Base-by-base conservation (phyloP, 2,113 vertebrate species). In the Reinhardtius hippoglossoides region DNA sequence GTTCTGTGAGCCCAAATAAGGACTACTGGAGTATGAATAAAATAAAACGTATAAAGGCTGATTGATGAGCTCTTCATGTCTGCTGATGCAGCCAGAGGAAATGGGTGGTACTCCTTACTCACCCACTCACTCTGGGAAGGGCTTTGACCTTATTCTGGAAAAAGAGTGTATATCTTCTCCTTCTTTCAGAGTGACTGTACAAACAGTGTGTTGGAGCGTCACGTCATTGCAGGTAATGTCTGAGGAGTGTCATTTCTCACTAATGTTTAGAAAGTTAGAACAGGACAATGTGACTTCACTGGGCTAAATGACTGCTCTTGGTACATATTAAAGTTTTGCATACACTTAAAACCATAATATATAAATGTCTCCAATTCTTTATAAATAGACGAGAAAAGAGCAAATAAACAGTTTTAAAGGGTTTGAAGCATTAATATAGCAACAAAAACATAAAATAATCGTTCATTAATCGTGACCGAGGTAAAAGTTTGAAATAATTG, bases 1-100 rank as follows among this genome's bases (percentile, higher is more conserved):
- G 24, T 58, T 92, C 68, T 95, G 82, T 93, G 67, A 68, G 40
- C 13, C 50, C 50, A 77, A 79, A 90, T 86, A 92, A 92, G 81
- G 85, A 54, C 74, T 66, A 18, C 81, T 91, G 88, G 74, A 91
- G 65, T 88, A 55, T 23, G 67, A 59, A 18, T 18, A 74, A 56
- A 75, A 64, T 83, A 64, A 80, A 85, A 80, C 37, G 78, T 57
- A 64, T 88, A 85, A 82, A 73, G 37, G 55, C 63, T 80, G 86
- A 86, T 80, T 87, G 74, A 91, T 72, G 31, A 78, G 62, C 71
- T 66, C 52, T 72, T 75, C 16, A 7, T 24, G 61, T 83, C 68
- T 71, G 76, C 77, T 80, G 20, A 76, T 74, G 73, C 65, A 88
- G 80, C 73, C 9, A 60, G 59, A 84, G 71, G 81, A 81, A 77